Evolutionary conservation across 1,140 invertebrate genomes (phyloP).

Genomic region (Carcinoscorpius rotundicauda): DNA sequence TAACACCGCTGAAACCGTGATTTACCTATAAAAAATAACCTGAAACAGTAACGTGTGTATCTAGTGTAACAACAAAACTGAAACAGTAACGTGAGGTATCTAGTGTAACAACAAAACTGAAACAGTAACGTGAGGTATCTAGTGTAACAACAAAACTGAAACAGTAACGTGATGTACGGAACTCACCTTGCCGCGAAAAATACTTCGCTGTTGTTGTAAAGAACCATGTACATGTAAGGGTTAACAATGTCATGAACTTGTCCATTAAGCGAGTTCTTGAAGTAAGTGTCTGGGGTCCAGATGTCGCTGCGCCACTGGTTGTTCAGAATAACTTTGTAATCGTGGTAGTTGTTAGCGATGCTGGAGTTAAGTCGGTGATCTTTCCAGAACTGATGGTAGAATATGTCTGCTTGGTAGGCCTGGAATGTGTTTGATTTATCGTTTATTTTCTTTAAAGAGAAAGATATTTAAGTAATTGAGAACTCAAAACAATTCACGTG

Average conservation of each 20-base stretch:
- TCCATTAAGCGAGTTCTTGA: conserved; percentile 21
- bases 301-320: conserved; percentile 18
- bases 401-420: conserved; percentile 21
- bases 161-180: neutral
- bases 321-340: conserved; percentile 12
- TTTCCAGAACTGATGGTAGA: conserved; percentile 22
- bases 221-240: conserved; percentile 17
- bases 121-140: too few relatives aligned
- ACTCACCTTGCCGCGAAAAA: conserved; percentile 17
- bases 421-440: neutral
- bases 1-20: too few relatives aligned
- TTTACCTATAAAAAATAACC: too few relatives aligned
- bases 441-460: too few relatives aligned
- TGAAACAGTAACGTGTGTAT: too few relatives aligned
- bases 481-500: too few relatives aligned
- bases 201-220: conserved; percentile 13
- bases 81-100: too few relatives aligned
- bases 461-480: too few relatives aligned
- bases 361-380: conserved; percentile 16
- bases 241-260: conserved; percentile 19
- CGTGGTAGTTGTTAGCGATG: conserved; percentile 6
- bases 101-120: too few relatives aligned
- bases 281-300: conserved; percentile 24
- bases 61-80: too few relatives aligned
- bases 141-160: too few relatives aligned